Conservation (phyloP, 2,113 vertebrate species). For the Stegostoma tigrinum region DNA sequence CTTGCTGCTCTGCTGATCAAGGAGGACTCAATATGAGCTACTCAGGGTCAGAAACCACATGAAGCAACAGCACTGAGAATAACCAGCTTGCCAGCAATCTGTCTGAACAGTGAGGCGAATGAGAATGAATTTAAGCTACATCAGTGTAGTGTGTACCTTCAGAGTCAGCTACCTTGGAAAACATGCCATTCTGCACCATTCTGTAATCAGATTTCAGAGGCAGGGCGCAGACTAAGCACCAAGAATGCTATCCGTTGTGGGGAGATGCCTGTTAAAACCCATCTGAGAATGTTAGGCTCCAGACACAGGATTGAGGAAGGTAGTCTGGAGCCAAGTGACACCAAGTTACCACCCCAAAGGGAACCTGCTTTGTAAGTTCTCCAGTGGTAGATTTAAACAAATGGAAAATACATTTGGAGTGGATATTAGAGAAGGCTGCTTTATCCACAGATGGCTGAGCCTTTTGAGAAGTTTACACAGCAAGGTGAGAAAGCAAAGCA, state of each 20-base stretch:
- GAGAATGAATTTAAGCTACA: not conserved
- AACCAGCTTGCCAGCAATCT: not conserved
- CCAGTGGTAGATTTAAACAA: not conserved
- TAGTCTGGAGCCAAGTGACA: too few species aligned
- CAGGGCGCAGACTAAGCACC: too few species aligned
- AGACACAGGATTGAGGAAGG: not conserved
- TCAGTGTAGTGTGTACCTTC: not conserved
- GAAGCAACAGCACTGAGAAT: not conserved
- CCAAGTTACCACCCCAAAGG: too few species aligned
- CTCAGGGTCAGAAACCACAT: not conserved
- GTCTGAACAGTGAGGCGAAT: not conserved
- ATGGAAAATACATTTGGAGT: not conserved
- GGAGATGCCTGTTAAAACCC: not conserved
- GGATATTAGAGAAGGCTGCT: not conserved
- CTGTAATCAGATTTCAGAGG: too few species aligned
- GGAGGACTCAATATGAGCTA: not conserved
- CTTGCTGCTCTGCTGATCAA: not conserved
- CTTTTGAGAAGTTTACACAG: not conserved
- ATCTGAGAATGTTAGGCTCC: not conserved
- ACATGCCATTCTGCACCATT: too few species aligned
- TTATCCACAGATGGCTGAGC: not conserved
- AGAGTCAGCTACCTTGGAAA: not conserved
- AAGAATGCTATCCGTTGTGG: too few species aligned
- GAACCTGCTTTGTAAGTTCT: not conserved
- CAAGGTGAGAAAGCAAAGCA: not conserved